These are phyloP conservation scores for Catocala fraxini DNA, from an alignment of 2,888 invertebrate genomes.

Conservation along the genomic window DNA sequence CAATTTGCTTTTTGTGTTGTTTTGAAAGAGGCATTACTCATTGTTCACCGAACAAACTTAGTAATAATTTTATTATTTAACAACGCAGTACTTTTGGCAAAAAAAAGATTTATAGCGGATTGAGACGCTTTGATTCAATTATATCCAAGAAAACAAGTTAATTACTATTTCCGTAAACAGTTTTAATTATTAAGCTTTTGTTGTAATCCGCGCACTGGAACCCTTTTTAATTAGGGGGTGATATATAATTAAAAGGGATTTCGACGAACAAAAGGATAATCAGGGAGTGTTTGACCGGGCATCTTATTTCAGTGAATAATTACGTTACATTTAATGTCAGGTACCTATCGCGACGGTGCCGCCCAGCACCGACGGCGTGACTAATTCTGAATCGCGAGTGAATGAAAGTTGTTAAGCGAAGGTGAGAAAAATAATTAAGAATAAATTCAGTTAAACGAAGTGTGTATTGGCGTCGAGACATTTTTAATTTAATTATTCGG, in stretches of 20 bases:
- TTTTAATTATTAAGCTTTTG: slow-evolving; percentile 57
- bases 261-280: slow-evolving; percentile 38
- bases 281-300: slow-evolving; percentile 25
- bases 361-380: not conserved
- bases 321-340: slow-evolving; percentile 15
- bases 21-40: too few species aligned
- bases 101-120: too few species aligned
- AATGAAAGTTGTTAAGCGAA: slow-evolving; percentile 1
- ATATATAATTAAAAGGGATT: slow-evolving; percentile 50
- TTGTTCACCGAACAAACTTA: not conserved
- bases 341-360: slow-evolving; percentile 9
- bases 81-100: not conserved
- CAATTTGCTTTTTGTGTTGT: not conserved
- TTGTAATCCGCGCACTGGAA: slow-evolving; percentile 48
- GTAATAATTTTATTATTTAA: slow-evolving; percentile 3
- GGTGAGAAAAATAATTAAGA: not conserved
- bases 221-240: slow-evolving; percentile 58
- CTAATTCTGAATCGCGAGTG: slow-evolving; percentile 1
- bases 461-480: too few species aligned
- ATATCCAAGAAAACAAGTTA: slow-evolving; percentile 44
- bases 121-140: slow-evolving; percentile 39
- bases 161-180: slow-evolving; percentile 59
- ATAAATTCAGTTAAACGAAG: too few species aligned
- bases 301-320: slow-evolving; percentile 41
- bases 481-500: too few species aligned